Conservation (phyloP, 64 coral and sea anemone genomes). For the Stylophora pistillata region DNA sequence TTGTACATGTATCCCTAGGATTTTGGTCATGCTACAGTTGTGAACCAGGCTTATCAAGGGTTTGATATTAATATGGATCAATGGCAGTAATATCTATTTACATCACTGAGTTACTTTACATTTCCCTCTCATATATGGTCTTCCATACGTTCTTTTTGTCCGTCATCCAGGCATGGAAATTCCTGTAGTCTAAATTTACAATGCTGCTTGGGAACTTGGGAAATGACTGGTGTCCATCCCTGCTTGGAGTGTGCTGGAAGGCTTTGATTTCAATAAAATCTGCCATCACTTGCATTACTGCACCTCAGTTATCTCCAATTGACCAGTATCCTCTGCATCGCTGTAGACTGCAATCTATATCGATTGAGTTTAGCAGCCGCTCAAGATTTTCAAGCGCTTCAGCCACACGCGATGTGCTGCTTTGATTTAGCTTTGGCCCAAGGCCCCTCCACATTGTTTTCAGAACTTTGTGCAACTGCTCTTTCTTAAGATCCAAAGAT, state of each 20-base stretch:
- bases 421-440: constrained; percentile 54
- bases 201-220: constrained; percentile 37
- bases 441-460: constrained; percentile 40
- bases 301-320: constrained; percentile 2
- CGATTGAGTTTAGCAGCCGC: constrained; percentile 25
- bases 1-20: too few relatives aligned
- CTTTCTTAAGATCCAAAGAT: constrained; percentile 44
- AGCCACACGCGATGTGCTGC: constrained; percentile 35
- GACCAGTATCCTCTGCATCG: constrained; percentile 6
- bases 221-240: constrained; percentile 47
- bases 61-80: too few relatives aligned
- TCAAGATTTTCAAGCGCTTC: constrained; percentile 39
- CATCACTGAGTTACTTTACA: not conserved
- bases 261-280: constrained; percentile 45
- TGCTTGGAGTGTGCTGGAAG: constrained; percentile 43
- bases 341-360: constrained; percentile 43
- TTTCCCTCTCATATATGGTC: constrained; percentile 29
- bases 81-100: not conserved
- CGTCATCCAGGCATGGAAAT: constrained; percentile 54
- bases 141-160: constrained; percentile 56
- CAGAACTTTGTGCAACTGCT: constrained; percentile 39
- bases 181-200: constrained; percentile 34
- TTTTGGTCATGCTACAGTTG: too few relatives aligned
- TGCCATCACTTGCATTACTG: constrained; percentile 44
- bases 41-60: too few relatives aligned